These are phyloP conservation scores for Perodicticus potto DNA, from an alignment of 2,797 vertebrate species.

Conservation along the genomic window DNA sequence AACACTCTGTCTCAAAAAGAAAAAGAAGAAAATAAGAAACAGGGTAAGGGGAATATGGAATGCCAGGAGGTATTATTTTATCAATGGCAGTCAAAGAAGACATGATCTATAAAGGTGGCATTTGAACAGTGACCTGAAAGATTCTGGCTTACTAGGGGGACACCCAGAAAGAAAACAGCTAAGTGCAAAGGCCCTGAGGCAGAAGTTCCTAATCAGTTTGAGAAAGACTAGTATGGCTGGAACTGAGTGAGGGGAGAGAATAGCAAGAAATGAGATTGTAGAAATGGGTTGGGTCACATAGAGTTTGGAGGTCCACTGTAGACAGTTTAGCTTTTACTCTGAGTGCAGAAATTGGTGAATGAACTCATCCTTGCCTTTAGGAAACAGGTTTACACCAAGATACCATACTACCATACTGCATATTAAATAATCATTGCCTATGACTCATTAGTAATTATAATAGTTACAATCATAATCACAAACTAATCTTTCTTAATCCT, in stretches of 20 bases:
- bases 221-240: not conserved
- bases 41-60: not conserved
- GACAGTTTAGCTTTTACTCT: constrained; percentile 25
- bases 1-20: no score
- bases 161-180: constrained; percentile 5
- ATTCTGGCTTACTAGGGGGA: constrained; percentile 4
- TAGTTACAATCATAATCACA: constrained; percentile 2
- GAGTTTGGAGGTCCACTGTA: not conserved
- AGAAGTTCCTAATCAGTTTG: not conserved
- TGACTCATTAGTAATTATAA: constrained; percentile 56
- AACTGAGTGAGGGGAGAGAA: not conserved
- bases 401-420: not conserved
- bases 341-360: not conserved
- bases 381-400: not conserved
- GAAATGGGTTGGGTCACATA: not conserved
- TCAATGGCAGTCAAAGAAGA: constrained; percentile 6
- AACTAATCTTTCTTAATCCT: constrained; percentile 45
- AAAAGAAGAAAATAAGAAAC: not conserved
- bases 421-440: not conserved
- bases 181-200: not conserved
- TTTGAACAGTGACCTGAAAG: constrained; percentile 44
- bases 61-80: not conserved
- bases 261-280: not conserved
- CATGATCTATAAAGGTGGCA: constrained; percentile 11
- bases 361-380: not conserved